Base-by-base conservation (phyloP, 2,888 invertebrate genomes). In the Andrena praecox region DNA sequence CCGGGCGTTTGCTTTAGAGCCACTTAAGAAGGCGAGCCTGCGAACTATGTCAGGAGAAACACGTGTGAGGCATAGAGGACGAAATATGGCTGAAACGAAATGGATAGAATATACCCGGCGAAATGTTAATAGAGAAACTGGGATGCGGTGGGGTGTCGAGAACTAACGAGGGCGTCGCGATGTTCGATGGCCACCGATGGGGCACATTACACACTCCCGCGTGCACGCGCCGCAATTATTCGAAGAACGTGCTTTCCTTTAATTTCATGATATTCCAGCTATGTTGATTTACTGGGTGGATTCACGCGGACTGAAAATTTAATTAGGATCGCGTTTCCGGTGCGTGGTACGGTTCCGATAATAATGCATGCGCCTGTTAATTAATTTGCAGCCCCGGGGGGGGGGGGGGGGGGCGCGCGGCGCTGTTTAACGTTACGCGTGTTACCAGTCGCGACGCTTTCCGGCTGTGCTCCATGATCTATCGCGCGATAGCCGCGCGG, bases 231-330 rank as follows among this genome's bases (percentile, higher is more conserved):
- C 50, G 68, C 52, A 77, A 73, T 83, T 73, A 83, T 77, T 66
- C 77, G 77, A 72, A 82, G 77, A 77, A 82, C 83, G 83, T 81
- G 81, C 81, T 82, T 75, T 75, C 75, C 75, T 82, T 82, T 77
- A 76, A 82, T 82, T 81, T 72, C 72, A 77, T 62, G 76, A 56
- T 60, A 77, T 81, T 52, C 63, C 52, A 52, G 63, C 68, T 66
- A 72, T 82, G 77, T 83, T 83, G 83, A 82, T 77, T 82, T 70
- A 82, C 60, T 69, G 73, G 77, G 77, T 77, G 77, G 69, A 67
- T 60, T 70, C 35, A 48, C 42, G 67, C 69, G 64, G 73, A 77
- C 54, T 82, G 82, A 77, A 77, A 83, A 83, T 83, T 83, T 74
- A 83, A 83, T 83, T 74, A 70, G 77, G 77, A 77, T 82, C 82